Conservation (phyloP, 2,113 vertebrate species). For the Antechinus flavipes region DNA sequence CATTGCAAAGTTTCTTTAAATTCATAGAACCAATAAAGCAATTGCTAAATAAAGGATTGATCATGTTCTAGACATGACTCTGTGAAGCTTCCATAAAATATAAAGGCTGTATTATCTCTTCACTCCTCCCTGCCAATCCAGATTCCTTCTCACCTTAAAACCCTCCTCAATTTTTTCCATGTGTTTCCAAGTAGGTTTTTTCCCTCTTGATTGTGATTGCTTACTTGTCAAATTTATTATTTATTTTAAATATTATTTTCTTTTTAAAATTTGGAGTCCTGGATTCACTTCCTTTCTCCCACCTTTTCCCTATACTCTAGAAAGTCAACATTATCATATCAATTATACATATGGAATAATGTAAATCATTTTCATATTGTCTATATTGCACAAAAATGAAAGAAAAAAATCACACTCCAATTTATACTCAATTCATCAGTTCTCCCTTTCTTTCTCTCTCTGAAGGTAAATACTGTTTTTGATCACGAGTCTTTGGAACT, state of each 20-base stretch:
- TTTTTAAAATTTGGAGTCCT: background rate
- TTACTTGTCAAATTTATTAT: background rate
- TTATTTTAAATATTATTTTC: background rate
- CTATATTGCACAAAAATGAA: too few species aligned
- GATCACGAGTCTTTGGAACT: background rate
- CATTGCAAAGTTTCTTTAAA: slow-evolving; percentile 15
- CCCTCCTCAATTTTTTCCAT: background rate
- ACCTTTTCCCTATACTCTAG: background rate
- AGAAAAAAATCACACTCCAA: too few species aligned
- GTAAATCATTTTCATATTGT: too few species aligned
- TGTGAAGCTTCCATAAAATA: background rate
- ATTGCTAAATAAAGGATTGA: background rate
- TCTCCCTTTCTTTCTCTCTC: background rate
- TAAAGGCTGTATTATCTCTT: background rate
- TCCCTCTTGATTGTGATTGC: background rate
- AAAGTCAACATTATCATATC: background rate
- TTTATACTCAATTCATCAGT: background rate
- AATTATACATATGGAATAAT: background rate
- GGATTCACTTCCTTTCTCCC: background rate
- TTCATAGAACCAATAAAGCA: background rate
- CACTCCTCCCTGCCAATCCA: background rate
- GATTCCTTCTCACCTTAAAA: background rate
- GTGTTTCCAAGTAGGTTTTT: background rate
- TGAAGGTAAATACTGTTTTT: background rate
- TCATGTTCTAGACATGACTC: background rate